phyloP scores from a whole-genome alignment of 2,888 invertebrate species.

The Oscheius onirici region DNA sequence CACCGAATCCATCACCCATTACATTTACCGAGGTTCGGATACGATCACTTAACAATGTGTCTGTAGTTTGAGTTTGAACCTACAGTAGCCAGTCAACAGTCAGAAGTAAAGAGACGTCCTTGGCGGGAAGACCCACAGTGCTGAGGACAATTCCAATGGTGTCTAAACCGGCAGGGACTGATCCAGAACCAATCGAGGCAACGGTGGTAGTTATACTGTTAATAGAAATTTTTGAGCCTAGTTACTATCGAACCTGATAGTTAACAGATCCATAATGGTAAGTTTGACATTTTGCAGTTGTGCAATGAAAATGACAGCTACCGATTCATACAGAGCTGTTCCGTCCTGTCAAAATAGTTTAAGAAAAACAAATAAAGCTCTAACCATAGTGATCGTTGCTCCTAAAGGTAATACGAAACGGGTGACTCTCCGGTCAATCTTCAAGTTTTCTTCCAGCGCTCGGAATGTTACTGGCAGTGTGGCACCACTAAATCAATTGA shows the following conservation, averaged over 20 bases:
- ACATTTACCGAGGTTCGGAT: conserved; percentile 70
- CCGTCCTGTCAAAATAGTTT: conserved; percentile 57
- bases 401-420: conserved; percentile 96
- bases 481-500: conserved; percentile 75
- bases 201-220: conserved; percentile 79
- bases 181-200: conserved; percentile 79
- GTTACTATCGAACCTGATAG: conserved; percentile 81
- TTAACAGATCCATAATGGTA: conserved; percentile 86
- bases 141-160: conserved; percentile 79
- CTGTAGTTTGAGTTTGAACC: too few species aligned
- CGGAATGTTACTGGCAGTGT: conserved; percentile 94
- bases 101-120: conserved; percentile 78
- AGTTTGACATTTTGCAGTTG: conserved; percentile 86
- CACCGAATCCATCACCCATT: conserved; percentile 69
- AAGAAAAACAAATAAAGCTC: neutral
- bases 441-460: conserved; percentile 87
- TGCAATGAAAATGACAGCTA: conserved; percentile 96
- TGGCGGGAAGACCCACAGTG: conserved; percentile 78
- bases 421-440: conserved; percentile 82
- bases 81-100: conserved; percentile 80
- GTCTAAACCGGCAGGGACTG: conserved; percentile 79
- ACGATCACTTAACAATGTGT: too few species aligned
- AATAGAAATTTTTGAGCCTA: conserved; percentile 22
- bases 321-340: conserved; percentile 86
- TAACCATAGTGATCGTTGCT: conserved; percentile 85